These are phyloP conservation scores for Myopa tessellatipennis DNA, from an alignment of 2,888 invertebrate genomes.

Conservation along the genomic window DNA sequence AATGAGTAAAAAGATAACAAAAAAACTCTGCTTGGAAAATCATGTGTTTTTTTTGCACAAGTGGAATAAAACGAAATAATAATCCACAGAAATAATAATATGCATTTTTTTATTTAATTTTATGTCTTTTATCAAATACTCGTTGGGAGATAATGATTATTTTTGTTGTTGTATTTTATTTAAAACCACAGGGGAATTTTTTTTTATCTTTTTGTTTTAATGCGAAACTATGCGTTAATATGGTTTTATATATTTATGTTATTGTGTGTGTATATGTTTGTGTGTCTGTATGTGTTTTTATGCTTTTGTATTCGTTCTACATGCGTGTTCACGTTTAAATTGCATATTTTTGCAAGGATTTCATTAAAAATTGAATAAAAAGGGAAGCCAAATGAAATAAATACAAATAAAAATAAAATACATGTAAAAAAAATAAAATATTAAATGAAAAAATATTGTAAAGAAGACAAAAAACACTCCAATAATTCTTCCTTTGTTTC, in stretches of 20 bases:
- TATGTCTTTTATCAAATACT: no score
- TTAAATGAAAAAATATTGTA: slow-evolving; percentile 12
- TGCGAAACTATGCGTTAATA: no score
- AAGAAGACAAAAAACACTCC: slow-evolving; percentile 4
- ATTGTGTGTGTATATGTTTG: background rate
- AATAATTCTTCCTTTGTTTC: background rate
- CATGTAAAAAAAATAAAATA: slow-evolving; percentile 3
- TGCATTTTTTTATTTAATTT: no score
- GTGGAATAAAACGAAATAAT: no score
- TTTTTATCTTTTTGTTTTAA: no score
- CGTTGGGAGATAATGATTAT: background rate
- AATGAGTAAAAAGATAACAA: no score
- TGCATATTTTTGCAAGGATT: slow-evolving; percentile 41
- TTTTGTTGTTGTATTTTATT: no score
- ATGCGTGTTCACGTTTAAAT: slow-evolving; percentile 39
- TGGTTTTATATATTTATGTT: background rate
- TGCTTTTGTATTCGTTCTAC: slow-evolving; percentile 30
- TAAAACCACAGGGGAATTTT: no score
- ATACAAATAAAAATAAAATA: slow-evolving; percentile 13
- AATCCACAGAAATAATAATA: no score
- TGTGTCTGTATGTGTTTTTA: slow-evolving; percentile 23
- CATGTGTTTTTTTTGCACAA: no score
- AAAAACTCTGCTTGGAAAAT: no score
- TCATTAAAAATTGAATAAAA: slow-evolving; percentile 44
- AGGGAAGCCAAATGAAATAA: slow-evolving; percentile 24